A percentile compares a stretch with the other conserved stretches of the same genome.
phyloP scores from a whole-genome alignment of 2,888 invertebrate genomes.

The Bombylius discolor region DNA sequence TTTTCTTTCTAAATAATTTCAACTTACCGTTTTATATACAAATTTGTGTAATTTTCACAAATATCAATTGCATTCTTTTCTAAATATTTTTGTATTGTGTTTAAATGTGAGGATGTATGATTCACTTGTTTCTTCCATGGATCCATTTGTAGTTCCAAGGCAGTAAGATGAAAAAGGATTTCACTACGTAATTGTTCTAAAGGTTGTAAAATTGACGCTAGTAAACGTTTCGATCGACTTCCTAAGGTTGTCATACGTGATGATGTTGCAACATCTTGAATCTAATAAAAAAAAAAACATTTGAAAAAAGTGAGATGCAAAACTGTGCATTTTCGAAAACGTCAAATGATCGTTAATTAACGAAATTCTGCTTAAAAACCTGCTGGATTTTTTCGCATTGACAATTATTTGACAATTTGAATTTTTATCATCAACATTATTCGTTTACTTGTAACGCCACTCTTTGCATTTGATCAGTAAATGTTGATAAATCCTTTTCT shows the following conservation, averaged over 20 bases:
- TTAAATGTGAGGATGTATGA: slow-evolving; percentile 58
- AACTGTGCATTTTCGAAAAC: too few relatives aligned
- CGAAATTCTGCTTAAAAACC: too few relatives aligned
- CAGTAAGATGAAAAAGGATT: slow-evolving; percentile 62
- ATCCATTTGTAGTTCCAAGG: slow-evolving; percentile 56
- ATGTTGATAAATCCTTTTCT: slow-evolving; percentile 36
- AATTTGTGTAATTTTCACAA: slow-evolving; percentile 48
- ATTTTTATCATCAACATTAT: not conserved
- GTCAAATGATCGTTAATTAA: too few relatives aligned
- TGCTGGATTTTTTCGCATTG: too few relatives aligned
- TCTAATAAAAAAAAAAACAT: slow-evolving; percentile 21
- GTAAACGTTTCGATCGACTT: slow-evolving; percentile 49
- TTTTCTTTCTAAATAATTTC: not conserved
- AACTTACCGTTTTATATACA: slow-evolving; percentile 29
- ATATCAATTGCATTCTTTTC: slow-evolving; percentile 58
- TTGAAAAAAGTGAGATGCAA: not conserved
- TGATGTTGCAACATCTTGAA: slow-evolving; percentile 55
- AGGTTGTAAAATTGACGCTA: slow-evolving; percentile 51
- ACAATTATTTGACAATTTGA: too few relatives aligned
- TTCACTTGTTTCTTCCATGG: slow-evolving; percentile 59
- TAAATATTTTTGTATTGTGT: slow-evolving; percentile 63
- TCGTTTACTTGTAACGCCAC: slow-evolving; percentile 32
- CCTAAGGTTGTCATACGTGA: slow-evolving; percentile 60
- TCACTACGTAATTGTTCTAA: slow-evolving; percentile 56
- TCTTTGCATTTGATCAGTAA: slow-evolving; percentile 38